A percentile compares a stretch with the other conserved stretches of the same genome.
These are phyloP conservation scores for Aselliscus stoliczkanus DNA, from an alignment of 2,797 vertebrate genomes.

Conservation along the genomic window DNA sequence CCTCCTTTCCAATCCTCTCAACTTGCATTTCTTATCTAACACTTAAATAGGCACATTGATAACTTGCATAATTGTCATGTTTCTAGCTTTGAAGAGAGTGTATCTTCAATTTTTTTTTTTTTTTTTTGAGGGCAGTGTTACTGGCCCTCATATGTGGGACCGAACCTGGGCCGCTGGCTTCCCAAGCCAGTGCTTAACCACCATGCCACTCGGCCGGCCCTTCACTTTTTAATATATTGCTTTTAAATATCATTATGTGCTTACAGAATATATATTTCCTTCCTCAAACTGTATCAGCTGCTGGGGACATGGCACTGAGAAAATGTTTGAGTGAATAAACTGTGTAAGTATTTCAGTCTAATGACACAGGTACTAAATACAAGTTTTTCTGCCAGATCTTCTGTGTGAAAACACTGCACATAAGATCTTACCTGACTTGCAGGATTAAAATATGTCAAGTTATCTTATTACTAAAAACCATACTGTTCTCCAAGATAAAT, in stretches of 20 bases:
- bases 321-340: not conserved
- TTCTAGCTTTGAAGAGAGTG: too few species aligned
- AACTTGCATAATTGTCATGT: too few species aligned
- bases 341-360: not conserved
- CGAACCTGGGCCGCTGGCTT: too few species aligned
- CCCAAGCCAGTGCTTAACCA: too few species aligned
- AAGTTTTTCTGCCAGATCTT: not conserved
- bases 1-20: too few species aligned
- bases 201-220: too few species aligned
- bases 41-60: too few species aligned
- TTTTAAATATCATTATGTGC: not conserved
- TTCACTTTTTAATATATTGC: not conserved
- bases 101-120: too few species aligned
- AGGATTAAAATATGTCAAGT: not conserved
- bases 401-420: not conserved
- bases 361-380: not conserved
- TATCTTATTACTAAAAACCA: conserved; percentile 23
- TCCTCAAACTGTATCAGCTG: not conserved
- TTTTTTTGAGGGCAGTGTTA: too few species aligned
- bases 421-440: not conserved
- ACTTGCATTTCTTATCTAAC: too few species aligned
- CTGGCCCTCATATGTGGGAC: too few species aligned
- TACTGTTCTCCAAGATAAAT: conserved; percentile 5
- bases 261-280: not conserved
- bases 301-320: not conserved